phyloP scores from a whole-genome alignment of 2,888 invertebrate species.

The Argyresthia goedartella region DNA sequence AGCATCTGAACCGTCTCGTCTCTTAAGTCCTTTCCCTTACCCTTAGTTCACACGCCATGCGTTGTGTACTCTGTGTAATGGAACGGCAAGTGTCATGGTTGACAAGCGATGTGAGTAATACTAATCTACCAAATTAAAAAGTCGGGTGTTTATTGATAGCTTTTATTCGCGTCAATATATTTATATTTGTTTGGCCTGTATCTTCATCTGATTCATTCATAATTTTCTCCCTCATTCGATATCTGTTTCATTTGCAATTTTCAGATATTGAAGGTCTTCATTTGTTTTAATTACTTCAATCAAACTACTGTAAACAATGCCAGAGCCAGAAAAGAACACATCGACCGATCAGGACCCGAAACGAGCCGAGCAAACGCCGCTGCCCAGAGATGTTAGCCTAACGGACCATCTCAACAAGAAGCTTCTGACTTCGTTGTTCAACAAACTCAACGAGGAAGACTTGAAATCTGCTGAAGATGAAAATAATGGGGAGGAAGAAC shows the following conservation, averaged over 20 bases:
- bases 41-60: no score
- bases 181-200: no score
- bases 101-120: no score
- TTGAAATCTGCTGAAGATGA: constrained; percentile 46
- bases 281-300: not conserved
- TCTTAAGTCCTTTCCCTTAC: no score
- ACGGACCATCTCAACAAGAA: constrained; percentile 78
- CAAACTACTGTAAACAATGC: constrained; percentile 27
- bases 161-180: no score
- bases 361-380: constrained; percentile 8
- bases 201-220: no score
- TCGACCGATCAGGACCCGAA: constrained; percentile 26
- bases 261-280: not conserved
- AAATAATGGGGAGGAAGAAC: constrained; percentile 29
- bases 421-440: constrained; percentile 72
- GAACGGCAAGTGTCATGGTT: no score
- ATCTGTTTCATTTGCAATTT: not conserved
- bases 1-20: no score
- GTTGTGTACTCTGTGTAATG: no score
- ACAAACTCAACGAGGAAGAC: constrained; percentile 67
- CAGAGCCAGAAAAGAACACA: constrained; percentile 39
- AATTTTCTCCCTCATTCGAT: no score
- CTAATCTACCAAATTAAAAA: no score
- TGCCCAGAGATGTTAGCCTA: constrained; percentile 64
- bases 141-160: no score